These are phyloP conservation scores for Cataglyphis livida DNA, from an alignment of 2,888 invertebrate genomes.

Conservation along the genomic window DNA sequence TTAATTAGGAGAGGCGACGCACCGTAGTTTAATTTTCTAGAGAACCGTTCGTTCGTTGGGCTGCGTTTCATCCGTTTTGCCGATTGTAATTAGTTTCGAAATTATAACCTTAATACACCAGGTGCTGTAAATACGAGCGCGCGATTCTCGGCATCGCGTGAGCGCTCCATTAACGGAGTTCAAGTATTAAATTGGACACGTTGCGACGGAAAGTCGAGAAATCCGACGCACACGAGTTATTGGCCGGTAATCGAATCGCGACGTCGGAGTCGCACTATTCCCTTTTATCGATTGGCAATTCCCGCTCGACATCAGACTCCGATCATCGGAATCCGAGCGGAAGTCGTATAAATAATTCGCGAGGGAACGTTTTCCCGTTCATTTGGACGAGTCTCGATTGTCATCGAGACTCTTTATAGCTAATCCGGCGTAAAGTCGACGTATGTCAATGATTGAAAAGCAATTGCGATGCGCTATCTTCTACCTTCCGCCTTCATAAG, in stretches of 20 bases:
- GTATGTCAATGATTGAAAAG: constrained; percentile 56
- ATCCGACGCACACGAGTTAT: constrained; percentile 55
- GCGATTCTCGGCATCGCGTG: not conserved
- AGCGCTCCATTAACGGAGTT: not conserved
- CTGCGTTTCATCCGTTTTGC: constrained; percentile 15
- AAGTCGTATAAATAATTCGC: constrained; percentile 72
- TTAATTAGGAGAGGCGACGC: constrained; percentile 71
- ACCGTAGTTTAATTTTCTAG: constrained; percentile 68
- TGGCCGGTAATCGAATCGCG: constrained; percentile 58
- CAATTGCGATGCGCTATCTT: constrained; percentile 34
- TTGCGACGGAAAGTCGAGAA: constrained; percentile 55
- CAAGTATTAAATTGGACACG: constrained; percentile 44
- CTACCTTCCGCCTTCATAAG: constrained; percentile 36
- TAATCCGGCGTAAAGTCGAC: constrained; percentile 68
- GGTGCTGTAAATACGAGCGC: constrained; percentile 38
- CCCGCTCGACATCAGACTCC: constrained; percentile 16
- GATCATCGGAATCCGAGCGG: constrained; percentile 59
- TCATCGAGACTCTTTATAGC: constrained; percentile 37
- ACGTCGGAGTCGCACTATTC: constrained; percentile 31
- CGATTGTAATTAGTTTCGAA: constrained; percentile 62
- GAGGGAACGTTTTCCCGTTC: constrained; percentile 54
- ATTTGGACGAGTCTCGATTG: constrained; percentile 61
- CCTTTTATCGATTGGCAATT: constrained; percentile 62
- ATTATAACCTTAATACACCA: constrained; percentile 57
- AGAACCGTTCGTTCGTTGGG: constrained; percentile 43